Evolutionary conservation across 2,797 vertebrate species (phyloP), one percentile per base, ranked within the genome.

Genomic region (Otolemur crassicaudatus): DNA sequence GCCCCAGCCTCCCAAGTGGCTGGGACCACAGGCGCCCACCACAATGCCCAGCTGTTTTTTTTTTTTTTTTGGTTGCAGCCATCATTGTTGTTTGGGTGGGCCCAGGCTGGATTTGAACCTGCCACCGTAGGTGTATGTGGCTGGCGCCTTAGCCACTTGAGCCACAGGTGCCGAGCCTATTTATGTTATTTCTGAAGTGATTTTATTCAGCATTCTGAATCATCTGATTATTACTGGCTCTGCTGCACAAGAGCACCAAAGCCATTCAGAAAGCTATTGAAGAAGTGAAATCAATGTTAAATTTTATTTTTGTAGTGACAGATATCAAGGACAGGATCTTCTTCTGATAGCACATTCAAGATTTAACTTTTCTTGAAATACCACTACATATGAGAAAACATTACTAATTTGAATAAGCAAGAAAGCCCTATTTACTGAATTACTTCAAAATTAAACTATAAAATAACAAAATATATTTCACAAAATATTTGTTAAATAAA

Each of bases 161-260:
- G n/a, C n/a, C n/a, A n/a, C n/a, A n/a, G n/a, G n/a, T n/a, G n/a
- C n/a, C n/a, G n/a, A n/a, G n/a, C n/a, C n/a, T n/a, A n/a, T 87
- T 91, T 88, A n/a, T 85, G 34, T 90, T 86, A 94, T 79, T 75
- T 88, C 86, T 90, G 82, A 95, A 75, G 69, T 76, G 61, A 81
- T 82, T 31, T 90, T 27, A 61, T 58, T 90, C 14, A 70, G 23
- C 90, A 87, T 20, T 92, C 86, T 87, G 10, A 94, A 77, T 96
- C 90, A 86, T 65, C 46, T 53, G 53, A 17, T 56, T 22, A 82
- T 72, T 92, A n/a, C 31, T 90, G 46, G 34, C 20, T 83, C 11
- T 53, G 31, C 19, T 46, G 53, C 63, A 37, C 40, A 29, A 16
- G 56, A 61, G 29, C 25, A 63, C 40, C 53, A 73, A 53, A 84